Conservation (phyloP, 2,113 vertebrate species). For the Melozone crissalis region DNA sequence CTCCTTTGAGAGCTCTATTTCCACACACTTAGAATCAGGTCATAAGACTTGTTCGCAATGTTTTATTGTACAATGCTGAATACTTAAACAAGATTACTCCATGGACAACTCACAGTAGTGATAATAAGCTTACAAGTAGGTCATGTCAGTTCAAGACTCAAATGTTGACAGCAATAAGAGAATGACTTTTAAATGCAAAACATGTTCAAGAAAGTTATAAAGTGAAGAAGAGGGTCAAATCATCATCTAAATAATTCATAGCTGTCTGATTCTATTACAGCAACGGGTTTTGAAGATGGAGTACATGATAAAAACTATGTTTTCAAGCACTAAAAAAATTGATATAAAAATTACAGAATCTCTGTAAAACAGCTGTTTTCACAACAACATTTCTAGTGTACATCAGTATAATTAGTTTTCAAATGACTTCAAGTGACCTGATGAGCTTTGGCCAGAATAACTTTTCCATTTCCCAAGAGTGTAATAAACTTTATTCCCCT, state of each 20-base stretch:
- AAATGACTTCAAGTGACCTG: not conserved
- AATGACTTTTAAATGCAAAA: not conserved
- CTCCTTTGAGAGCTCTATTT: not conserved
- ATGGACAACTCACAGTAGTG: not conserved
- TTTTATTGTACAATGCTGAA: not conserved
- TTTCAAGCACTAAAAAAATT: not conserved
- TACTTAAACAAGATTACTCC: not conserved
- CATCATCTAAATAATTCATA: constrained; percentile 13
- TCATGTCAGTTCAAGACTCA: not conserved
- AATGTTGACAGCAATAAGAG: not conserved
- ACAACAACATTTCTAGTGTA: not conserved
- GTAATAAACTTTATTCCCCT: not conserved
- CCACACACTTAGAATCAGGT: not conserved
- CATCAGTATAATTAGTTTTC: not conserved
- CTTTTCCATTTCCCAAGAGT: not conserved
- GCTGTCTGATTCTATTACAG: not conserved
- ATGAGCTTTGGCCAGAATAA: not conserved
- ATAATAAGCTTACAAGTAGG: not conserved
- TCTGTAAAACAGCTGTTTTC: not conserved
- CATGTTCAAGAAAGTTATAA: not conserved
- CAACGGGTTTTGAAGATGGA: not conserved
- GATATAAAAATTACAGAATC: not conserved
- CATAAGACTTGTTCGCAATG: not conserved
- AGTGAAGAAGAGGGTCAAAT: not conserved
- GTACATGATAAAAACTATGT: not conserved